These are phyloP conservation scores for Trialeurodes vaporariorum DNA, from an alignment of 1,140 invertebrate species.

Conservation along the genomic window DNA sequence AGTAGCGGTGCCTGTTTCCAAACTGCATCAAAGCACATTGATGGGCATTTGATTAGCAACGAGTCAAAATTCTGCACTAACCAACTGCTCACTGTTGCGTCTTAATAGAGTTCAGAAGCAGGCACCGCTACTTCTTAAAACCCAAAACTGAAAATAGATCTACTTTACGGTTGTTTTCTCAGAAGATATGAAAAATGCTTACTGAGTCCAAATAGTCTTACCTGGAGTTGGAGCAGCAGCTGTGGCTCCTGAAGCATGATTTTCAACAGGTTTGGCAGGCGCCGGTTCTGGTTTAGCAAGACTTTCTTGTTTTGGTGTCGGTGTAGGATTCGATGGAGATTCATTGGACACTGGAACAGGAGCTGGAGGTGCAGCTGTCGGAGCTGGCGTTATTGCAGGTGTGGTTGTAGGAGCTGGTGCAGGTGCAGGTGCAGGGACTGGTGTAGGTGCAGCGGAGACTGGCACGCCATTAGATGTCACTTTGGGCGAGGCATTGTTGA, in stretches of 20 bases:
- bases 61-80: no score
- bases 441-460: neutral
- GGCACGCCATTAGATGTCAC: conserved; percentile 13
- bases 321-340: neutral
- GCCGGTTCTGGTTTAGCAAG: neutral
- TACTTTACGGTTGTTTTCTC: no score
- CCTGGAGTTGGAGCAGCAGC: neutral
- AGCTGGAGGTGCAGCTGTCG: conserved; percentile 8
- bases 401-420: conserved; percentile 5
- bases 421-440: conserved; percentile 8
- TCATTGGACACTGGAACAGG: neutral
- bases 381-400: conserved; percentile 4
- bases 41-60: no score
- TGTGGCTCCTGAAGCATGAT: neutral
- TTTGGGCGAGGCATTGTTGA: conserved; percentile 4
- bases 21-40: no score
- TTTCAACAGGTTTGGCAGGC: neutral
- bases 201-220: no score
- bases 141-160: no score
- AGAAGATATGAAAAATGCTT: no score
- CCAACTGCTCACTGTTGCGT: no score
- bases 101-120: no score
- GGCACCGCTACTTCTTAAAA: no score
- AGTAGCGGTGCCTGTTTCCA: no score
- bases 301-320: neutral